Conservation (phyloP, 1,140 invertebrate species). For the Caenorhabditis briggsae region DNA sequence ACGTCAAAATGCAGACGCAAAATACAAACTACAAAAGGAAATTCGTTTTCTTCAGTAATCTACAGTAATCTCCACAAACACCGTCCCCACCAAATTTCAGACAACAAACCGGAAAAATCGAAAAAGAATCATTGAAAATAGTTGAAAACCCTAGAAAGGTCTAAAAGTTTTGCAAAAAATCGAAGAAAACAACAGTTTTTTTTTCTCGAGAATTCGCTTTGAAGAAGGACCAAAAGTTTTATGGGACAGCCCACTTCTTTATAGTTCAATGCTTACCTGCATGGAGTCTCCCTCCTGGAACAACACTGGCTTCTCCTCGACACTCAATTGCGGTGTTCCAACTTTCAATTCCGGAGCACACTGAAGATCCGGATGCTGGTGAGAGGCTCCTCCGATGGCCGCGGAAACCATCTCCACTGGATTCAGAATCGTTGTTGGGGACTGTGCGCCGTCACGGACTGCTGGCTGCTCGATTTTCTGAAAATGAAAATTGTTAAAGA, state of each 20-base stretch:
- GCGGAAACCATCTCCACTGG: conserved; percentile 75
- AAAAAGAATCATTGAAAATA: too few species aligned
- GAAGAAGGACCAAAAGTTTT: too few species aligned
- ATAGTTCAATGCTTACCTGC: conserved; percentile 81
- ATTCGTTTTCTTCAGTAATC: too few species aligned
- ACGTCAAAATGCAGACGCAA: too few species aligned
- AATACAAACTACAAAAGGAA: conserved; percentile 1
- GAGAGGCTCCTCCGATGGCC: conserved; percentile 72
- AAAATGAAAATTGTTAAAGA: conserved; percentile 22
- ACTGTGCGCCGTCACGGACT: conserved; percentile 65
- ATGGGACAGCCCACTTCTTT: too few species aligned
- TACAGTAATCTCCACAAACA: too few species aligned
- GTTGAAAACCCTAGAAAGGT: too few species aligned
- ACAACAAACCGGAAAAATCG: too few species aligned
- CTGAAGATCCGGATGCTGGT: conserved; percentile 35
- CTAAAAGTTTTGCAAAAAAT: too few species aligned
- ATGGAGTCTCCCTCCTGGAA: conserved; percentile 94
- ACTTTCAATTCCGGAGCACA: conserved; percentile 43
- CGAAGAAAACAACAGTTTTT: too few species aligned
- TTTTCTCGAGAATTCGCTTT: too few species aligned
- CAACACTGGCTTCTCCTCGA: conserved; percentile 85
- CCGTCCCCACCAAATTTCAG: too few species aligned
- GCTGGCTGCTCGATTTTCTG: conserved; percentile 68
- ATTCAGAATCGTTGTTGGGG: conserved; percentile 70
- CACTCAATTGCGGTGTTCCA: conserved; percentile 82